Base-by-base conservation (phyloP, 1,140 invertebrate species). In the Apis dorsata region DNA sequence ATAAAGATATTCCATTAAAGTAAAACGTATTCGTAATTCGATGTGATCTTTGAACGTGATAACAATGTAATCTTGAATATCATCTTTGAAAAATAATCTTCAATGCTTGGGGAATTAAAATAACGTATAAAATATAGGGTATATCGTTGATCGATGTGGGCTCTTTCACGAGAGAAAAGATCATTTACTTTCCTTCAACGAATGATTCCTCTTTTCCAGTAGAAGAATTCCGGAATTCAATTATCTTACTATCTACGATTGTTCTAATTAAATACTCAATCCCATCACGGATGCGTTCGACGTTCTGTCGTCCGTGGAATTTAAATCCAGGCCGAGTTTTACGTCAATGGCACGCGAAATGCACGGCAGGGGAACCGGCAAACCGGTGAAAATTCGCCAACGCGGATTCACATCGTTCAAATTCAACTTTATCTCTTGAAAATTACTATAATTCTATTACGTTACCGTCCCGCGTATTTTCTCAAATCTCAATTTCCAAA, bases 241-340 rank as follows among this genome's bases (percentile, higher is more conserved):
- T 92, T 92, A 91, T 91, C 91, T 89, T 86, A 86, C 83, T 24
- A 24, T 88, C 71, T 78, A 89, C 86, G 85, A 62, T 79, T 78
- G 79, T 85, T 77, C 88, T 90, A 92, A 91, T 92, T 92, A 91
- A 91, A 92, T 90, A 90, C 88, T 92, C 86, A 88, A 88, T 90
- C 83, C 80, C 63, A 87, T 90, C 80, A 68, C 78, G 76, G 55
- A 81, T 79, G 63, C 55, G 59, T 87, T 85, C 62, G 57, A 28
- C 24, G 65, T 85, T 69, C 72, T 17, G 80, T 66, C 57, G 63
- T 55, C 73, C 55, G 68, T 74, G 49, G 55, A 74, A 86, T 88
- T 84, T 73, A 86, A 88, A 82, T 88, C 77, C 59, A 15, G 73
- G n/a, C 79, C 71, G 63, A 90, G 78, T 89, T 89, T 90, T 80